Base-by-base conservation (phyloP, 2,888 invertebrate genomes). In the Ernsta delagoae region DNA sequence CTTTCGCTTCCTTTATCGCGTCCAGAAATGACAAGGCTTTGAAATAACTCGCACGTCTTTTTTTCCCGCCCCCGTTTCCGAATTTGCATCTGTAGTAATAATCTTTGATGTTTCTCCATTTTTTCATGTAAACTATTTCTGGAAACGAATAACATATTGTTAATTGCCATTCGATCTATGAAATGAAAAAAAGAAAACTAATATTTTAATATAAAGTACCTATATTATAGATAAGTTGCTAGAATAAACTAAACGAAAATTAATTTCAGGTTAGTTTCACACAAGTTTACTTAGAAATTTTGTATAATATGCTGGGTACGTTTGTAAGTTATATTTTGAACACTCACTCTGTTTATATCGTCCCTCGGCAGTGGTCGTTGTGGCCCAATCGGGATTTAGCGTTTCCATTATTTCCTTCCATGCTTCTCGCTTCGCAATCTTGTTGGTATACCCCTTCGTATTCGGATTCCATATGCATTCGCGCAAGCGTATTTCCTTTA, bases 91-190 rank as follows among this genome's bases (percentile, higher is more conserved):
- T n/a, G 4, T 12, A 57, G 11, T 57, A 57, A 34, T 57, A 57
- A 36, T 57, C 57, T 39, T 36, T 57, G 11, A 57, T 57, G n/a
- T 57, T 34, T 57, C 39, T 57, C 57, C 57, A 57, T 57, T 57
- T 57, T 7, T n/a, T 57, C 9, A 36, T 59, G 16, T 41, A 59
- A 39, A n/a, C 39, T 59, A 36, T 41, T 16, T 16, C 59, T 59
- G 16, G 1, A 31, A 31, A 31, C 31, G 31, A 31, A 31, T 31
- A 31, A 31, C 31, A 31, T 31, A 31, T 31, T 31, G 4, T 31
- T 0, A 31, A 31, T 31, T 31, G 31, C 2, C 31, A 31, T 31
- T 31, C 3, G 31, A 31, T 31, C 31, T 31, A 31, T 31, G 4
- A 31, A 31, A 31, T 31, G 31, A 31, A 31, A 31, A 31, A 31